Percentiles rank a stretch among this genome's conserved stretches.
phyloP scores from a whole-genome alignment of 2,113 vertebrate genomes.

The Rhodinocichla rosea region DNA sequence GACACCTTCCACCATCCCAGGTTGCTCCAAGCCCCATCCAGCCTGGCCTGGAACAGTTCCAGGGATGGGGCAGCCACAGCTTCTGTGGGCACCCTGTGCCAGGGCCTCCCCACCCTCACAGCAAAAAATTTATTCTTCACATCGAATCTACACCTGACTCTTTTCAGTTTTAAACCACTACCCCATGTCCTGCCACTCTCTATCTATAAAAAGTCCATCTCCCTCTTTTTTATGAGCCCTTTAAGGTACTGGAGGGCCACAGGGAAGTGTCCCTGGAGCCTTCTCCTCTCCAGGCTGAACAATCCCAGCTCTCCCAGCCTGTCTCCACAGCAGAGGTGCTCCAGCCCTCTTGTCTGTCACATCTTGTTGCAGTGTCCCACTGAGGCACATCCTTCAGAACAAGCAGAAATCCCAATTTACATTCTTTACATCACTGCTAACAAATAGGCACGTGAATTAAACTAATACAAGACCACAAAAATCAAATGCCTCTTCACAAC shows the following conservation, averaged over 20 bases:
- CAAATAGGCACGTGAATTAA: not conserved
- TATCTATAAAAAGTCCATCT: not conserved
- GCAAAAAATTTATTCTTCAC: not conserved
- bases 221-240: not conserved
- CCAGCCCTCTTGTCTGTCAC: not conserved
- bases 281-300: not conserved
- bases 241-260: not conserved
- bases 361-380: not conserved
- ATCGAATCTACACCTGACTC: not conserved
- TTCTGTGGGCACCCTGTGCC: fast-evolving
- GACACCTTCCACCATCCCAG: not conserved
- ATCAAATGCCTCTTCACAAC: not conserved
- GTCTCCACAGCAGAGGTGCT: not conserved
- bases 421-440: not conserved
- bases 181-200: not conserved
- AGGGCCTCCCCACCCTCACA: fast-evolving
- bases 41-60: fast-evolving
- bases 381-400: not conserved
- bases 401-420: not conserved
- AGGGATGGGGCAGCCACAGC: not conserved
- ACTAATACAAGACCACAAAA: not conserved
- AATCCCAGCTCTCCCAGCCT: not conserved
- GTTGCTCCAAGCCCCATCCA: fast-evolving
- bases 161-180: not conserved
- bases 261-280: not conserved